A percentile compares a stretch with the other conserved stretches of the same genome.
These are phyloP conservation scores for Salvator merianae DNA, from an alignment of 2,113 vertebrate species.

Conservation along the genomic window DNA sequence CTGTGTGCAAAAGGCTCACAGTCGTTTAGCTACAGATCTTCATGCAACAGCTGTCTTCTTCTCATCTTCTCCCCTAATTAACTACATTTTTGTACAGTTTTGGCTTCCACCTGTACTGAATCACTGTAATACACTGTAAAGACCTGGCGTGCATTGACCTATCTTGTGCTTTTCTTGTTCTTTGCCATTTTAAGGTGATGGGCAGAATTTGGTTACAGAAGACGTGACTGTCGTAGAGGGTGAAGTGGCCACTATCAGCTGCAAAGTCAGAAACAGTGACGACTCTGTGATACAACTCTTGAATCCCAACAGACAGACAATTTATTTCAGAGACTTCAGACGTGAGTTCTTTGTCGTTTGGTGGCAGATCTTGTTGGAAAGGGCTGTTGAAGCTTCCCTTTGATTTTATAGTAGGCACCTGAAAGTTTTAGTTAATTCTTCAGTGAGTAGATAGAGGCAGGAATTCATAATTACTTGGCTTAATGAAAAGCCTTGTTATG, in stretches of 20 bases:
- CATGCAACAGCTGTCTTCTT: neutral
- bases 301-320: conserved; percentile 96
- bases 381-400: conserved; percentile 32
- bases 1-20: neutral
- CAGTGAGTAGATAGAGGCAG: conserved; percentile 59
- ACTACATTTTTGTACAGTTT: fast-evolving
- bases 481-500: conserved; percentile 85
- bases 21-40: too few species aligned
- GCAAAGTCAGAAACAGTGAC: conserved; percentile 89
- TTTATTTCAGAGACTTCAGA: conserved; percentile 91
- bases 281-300: conserved; percentile 98
- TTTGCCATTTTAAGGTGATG: conserved; percentile 69
- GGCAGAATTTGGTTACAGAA: conserved; percentile 94
- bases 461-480: conserved; percentile 80
- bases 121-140: fast-evolving
- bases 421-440: conserved; percentile 51
- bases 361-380: neutral
- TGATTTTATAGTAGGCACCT: conserved; percentile 34
- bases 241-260: conserved; percentile 84
- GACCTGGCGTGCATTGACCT: fast-evolving
- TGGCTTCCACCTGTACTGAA: fast-evolving
- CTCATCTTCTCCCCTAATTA: too few species aligned
- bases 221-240: conserved; percentile 84
- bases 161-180: neutral
- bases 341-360: conserved; percentile 80